Conservation (phyloP, 1,140 invertebrate species). For the Drosophila hydei region DNA sequence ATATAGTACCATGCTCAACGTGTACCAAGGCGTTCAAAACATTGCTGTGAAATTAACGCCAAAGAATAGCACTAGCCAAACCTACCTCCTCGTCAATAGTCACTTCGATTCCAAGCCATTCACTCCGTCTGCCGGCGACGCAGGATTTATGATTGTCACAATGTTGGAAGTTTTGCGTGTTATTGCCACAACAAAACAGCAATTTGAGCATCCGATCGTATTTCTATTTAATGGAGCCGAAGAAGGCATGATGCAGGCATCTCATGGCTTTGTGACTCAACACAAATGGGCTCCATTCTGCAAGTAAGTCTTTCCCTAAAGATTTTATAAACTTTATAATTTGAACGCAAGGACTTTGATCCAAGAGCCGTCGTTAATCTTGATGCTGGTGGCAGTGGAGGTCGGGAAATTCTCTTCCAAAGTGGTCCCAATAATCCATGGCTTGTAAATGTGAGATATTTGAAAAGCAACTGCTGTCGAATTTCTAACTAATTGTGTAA, state of each 20-base stretch:
- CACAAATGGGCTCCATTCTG: constrained; percentile 89
- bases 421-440: constrained; percentile 95
- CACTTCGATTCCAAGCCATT: constrained; percentile 96
- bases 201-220: constrained; percentile 85
- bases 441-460: constrained; percentile 89
- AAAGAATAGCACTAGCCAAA: constrained; percentile 64
- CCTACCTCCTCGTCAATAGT: constrained; percentile 93
- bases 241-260: constrained; percentile 85
- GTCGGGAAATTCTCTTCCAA: constrained; percentile 96
- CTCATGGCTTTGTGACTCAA: constrained; percentile 91
- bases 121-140: constrained; percentile 89
- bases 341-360: constrained; percentile 76
- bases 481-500: too few relatives aligned
- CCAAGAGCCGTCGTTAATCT: constrained; percentile 94
- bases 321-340: constrained; percentile 85
- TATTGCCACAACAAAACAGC: constrained; percentile 38
- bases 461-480: constrained; percentile 5
- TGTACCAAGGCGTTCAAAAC: constrained; percentile 89
- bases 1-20: constrained; percentile 88
- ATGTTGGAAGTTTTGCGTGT: constrained; percentile 92
- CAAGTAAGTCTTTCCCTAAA: constrained; percentile 45
- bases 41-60: constrained; percentile 90
- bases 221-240: constrained; percentile 96
- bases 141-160: constrained; percentile 94
- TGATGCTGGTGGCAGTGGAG: constrained; percentile 96